Evolutionary conservation across 2,113 vertebrate genomes (phyloP), one percentile per base, ranked within the genome.

Genomic region (Heterochromis multidens): DNA sequence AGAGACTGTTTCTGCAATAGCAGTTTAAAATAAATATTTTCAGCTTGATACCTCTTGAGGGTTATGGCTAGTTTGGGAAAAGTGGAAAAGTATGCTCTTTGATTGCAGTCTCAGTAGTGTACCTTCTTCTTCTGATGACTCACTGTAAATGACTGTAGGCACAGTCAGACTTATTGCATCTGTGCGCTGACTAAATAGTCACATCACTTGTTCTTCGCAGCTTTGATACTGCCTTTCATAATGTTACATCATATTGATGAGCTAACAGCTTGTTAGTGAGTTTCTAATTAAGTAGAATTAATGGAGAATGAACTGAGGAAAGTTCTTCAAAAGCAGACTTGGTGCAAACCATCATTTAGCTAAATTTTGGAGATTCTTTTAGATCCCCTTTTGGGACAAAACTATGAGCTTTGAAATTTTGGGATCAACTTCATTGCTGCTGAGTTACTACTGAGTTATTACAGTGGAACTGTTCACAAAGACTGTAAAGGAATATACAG

Each of bases 151-250:
- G 52, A 49, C 40, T 49, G 37, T 4, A 70, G 37, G 63, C 56
- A 46, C 65, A 49, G 33, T 77, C 49, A 33, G 14, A 23, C 29
- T 60, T 31, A 62, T 8, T 76, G 57, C 46, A 62, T 72, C 35
- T 52, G 52, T 57, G 52, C 31, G 57, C n/a, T 43, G 23, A 29
- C 40, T 49, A 11, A 70, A 46, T 40, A 70, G 65, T 70, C 23
- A 49, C 23, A 49, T 46, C 40, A 70, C 40, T 49, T 49, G 4
- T 70, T 49, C 40, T 49, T 59, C 76, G 7, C 33, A 43, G 35
- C 56, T 29, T 78, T 83, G 59, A 88, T 43, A 21, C 5, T 43
- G 72, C 82, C 78, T 88, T 88, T 78, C 82, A 72, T 52, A 61
- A 76, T 2, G 46, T 88, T 88, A 37, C 79, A 74, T 85, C 56